These are phyloP conservation scores for Isaurus tuberculatus DNA, from an alignment of 92 coral and sea anemone genomes.

Conservation along the genomic window DNA sequence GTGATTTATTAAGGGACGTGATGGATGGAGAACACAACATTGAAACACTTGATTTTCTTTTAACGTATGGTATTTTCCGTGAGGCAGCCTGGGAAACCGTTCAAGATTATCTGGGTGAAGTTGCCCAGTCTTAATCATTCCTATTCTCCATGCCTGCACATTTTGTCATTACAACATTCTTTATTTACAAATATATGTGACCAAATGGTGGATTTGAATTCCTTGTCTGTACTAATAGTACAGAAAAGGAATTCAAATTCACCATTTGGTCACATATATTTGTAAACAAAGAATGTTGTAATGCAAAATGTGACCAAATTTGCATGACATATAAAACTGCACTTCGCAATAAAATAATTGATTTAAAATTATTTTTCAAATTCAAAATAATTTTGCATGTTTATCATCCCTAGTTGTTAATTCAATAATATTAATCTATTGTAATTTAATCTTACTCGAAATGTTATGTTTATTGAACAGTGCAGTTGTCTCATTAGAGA, in stretches of 20 bases:
- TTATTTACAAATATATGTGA: neutral
- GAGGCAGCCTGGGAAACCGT: neutral
- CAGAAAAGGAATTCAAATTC: neutral
- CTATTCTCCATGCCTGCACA: neutral
- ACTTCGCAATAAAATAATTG: neutral
- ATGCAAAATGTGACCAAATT: conserved; percentile 3
- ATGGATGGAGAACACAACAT: neutral
- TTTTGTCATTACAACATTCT: neutral
- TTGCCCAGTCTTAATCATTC: neutral
- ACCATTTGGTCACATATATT: neutral
- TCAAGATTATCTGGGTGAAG: neutral
- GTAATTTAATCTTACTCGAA: too few species aligned
- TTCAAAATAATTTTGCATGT: neutral
- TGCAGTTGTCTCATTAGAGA: too few species aligned
- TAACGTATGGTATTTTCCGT: neutral
- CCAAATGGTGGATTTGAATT: neutral
- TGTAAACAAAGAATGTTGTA: neutral
- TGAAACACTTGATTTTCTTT: neutral
- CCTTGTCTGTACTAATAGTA: neutral
- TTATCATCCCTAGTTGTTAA: neutral
- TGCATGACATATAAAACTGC: neutral
- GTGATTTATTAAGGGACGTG: neutral
- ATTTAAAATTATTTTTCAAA: neutral
- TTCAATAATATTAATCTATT: neutral
- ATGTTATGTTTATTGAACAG: too few species aligned